Base-by-base conservation (phyloP, 2,797 vertebrate species). In the Tokudaia muenninki region DNA sequence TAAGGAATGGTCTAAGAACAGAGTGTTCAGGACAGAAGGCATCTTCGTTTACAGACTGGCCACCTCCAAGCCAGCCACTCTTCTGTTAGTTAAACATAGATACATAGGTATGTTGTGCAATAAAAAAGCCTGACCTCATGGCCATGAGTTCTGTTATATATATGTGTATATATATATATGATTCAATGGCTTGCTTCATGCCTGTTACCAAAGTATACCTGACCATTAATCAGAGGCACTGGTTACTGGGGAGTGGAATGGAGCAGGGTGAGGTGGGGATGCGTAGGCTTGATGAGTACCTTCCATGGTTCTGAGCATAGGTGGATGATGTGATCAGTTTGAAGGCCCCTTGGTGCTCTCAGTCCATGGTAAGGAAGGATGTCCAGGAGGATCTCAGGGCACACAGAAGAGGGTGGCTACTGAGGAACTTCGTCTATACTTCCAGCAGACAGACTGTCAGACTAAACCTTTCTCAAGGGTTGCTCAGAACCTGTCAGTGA, bases 31-130 rank as follows among this genome's bases (percentile, higher is more conserved):
- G 21, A 29, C 1, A 22, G 31, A 47, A 50, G 3, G 14, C 6
- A 3, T 34, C 75, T 29, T 34, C 2, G 0, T 24, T 24, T 3
- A 2, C 3, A 0, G 3, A 44, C 21, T 6, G 1, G 2, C 0
- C 29, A 47, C 50, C 70, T 81, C 47, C 70, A 57, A 86, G 50
- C n/a, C 81, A 79, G 55, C 41, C 84, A 47, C 16, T 34, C 19
- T 3, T 2, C 63, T 16, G n/a, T 37, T 63, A 77, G 26, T 31
- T 17, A 67, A 34, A 44, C 63, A 24, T 16, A 50, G 22, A 44
- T 52, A 29, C 44, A 50, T 67, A 84, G 44, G 59, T n/a, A 37
- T 34, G 31, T 72, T 65, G 0, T 21, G 59, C 67, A 86, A 67
- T 55, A 83, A 79, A 70, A 21, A 31, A 47, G 61, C 50, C 47